Base-by-base conservation (phyloP, 2,113 vertebrate genomes). In the Cygnus buccinator region DNA sequence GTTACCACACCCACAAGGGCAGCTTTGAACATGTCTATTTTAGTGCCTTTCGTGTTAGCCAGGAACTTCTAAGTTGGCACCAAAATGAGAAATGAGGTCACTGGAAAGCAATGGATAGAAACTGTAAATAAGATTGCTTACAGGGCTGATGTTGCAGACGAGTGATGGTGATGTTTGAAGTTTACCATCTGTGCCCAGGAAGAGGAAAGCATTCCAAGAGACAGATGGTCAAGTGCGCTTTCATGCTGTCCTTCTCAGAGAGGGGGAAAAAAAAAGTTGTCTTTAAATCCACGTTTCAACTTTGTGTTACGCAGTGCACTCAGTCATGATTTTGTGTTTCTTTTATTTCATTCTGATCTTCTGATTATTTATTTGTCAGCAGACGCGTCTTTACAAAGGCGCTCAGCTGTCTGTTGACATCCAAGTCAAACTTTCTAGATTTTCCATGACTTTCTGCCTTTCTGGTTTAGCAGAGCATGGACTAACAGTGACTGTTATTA, bases 141-240 rank as follows among this genome's bases (percentile, higher is more conserved):
- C 16, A 82, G 70, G 29, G 59, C 21, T 54, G 83, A 44, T 84
- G 73, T 73, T 71, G 50, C 77, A 84, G 48, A 26, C 31, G 63
- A 83, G 85, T n/a, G 74, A 86, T n/a, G 43, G 83, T 35, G 88
- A 72, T 68, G 29, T 90, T 89, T 87, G 94, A 89, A 88, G 61
- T 61, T 76, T 43, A 33, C 94, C 96, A 82, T 93, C 94, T 95
- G 93, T 74, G 76, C 80, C 67, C 90, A 70, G 84, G 72, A 82
- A 94, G 74, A 85, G 13, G 33, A 87, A 86, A 82, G 46, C 26
- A 71, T 62, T 65, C 87, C 31, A 59, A 92, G 50, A 84, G 73
- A 54, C 93, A 95, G 94, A 87, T 93, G 94, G 96, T 67, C n/a
- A 35, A 48, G 73, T 59, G 62, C n/a, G 54, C 81, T 83, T 11